Conservation (phyloP, 2,113 vertebrate genomes). For the Callithrix jacchus region DNA sequence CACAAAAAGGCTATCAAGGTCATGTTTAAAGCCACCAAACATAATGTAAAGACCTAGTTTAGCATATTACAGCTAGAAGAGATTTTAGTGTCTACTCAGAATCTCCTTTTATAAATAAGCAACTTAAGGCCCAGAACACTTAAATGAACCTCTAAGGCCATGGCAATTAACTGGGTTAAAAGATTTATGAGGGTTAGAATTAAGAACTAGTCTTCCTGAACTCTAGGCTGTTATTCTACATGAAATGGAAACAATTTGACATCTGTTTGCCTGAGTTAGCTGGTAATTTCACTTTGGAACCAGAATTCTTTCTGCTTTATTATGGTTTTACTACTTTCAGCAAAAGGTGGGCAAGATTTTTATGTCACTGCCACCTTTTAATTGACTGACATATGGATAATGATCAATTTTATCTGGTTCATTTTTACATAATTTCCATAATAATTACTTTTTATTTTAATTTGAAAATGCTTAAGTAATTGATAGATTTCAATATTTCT, state of each 20-base stretch:
- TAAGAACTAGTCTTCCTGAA: neutral
- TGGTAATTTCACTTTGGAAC: neutral
- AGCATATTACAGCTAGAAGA: neutral
- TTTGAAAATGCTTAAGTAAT: neutral
- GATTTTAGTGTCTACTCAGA: neutral
- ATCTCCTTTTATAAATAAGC: constrained; percentile 7
- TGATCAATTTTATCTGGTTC: neutral
- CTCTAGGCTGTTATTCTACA: neutral
- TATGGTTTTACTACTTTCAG: neutral
- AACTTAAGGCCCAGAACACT: neutral
- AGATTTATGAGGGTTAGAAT: neutral
- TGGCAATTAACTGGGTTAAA: neutral
- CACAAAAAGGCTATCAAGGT: constrained; percentile 4
- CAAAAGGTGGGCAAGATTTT: neutral
- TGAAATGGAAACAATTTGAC: neutral
- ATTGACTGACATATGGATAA: neutral
- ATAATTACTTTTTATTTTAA: neutral
- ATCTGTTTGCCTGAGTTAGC: neutral
- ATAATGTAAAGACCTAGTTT: constrained; percentile 13
- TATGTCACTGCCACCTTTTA: neutral
- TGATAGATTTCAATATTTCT: neutral
- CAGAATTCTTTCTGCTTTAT: neutral
- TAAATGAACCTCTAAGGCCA: neutral
- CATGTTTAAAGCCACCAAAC: constrained; percentile 8
- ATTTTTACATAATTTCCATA: neutral